Conservation (phyloP, 2,888 invertebrate species). For the Standfussiana lucernea region DNA sequence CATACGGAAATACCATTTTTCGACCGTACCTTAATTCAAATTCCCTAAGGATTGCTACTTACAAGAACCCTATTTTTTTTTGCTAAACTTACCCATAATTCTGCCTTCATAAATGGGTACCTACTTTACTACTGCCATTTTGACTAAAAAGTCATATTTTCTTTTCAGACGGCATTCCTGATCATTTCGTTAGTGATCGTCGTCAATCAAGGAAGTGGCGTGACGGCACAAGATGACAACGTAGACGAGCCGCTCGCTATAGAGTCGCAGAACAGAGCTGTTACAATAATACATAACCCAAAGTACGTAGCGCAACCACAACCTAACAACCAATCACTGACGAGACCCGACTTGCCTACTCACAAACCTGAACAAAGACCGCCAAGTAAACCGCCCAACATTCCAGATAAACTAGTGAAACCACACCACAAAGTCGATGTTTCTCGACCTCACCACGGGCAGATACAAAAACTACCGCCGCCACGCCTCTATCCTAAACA, state of each 20-base stretch:
- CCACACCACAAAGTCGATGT: slow-evolving; percentile 75
- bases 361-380: slow-evolving; percentile 77
- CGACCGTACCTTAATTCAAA: neutral
- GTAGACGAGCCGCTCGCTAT: slow-evolving; percentile 83
- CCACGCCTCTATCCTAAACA: slow-evolving; percentile 78
- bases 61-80: neutral
- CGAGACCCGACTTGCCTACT: slow-evolving; percentile 71
- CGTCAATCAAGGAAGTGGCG: slow-evolving; percentile 83
- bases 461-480: slow-evolving; percentile 74
- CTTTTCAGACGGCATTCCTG: slow-evolving; percentile 87
- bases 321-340: slow-evolving; percentile 65
- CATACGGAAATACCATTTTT: neutral
- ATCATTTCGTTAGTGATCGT: slow-evolving; percentile 87
- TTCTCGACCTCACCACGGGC: slow-evolving; percentile 76
- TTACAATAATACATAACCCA: slow-evolving; percentile 80
- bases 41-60: neutral
- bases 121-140: neutral
- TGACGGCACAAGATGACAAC: slow-evolving; percentile 79
- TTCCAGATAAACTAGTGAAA: slow-evolving; percentile 74
- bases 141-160: slow-evolving; percentile 52
- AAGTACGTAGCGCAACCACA: slow-evolving; percentile 77
- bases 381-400: slow-evolving; percentile 83
- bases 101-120: neutral
- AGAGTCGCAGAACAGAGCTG: slow-evolving; percentile 81
- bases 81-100: neutral